Base-by-base conservation (phyloP, 2,797 vertebrate species). In the Odontamblyopus lacepedii region DNA sequence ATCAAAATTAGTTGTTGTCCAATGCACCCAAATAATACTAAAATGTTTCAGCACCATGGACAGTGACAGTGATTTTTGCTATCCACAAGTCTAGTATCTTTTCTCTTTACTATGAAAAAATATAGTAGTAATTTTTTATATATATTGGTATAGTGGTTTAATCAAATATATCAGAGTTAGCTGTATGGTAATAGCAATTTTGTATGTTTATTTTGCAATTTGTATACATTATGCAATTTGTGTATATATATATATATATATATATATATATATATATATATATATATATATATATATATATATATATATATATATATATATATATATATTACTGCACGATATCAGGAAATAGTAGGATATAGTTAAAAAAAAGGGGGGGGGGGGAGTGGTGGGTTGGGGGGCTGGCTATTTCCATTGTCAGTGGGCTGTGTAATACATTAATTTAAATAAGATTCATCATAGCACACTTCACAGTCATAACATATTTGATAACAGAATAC, bases 11-110 rank as follows among this genome's bases (percentile, higher is more conserved):
- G 19, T 6, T 56, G 23, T 2, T n/a, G 35, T 38, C 8, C 35
- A 8, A 67, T 5, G 13, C 18, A 13, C 9, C 2, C 5, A 38
- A 68, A 35, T 13, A 4, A 16, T 7, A 18, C 3, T 55, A 41
- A 26, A 29, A 64, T 2, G 26, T 76, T 79, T 83, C 75, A 80
- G 77, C 51, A 80, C 79, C 79, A 74, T 27, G 73, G 83, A 85
- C 48, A 83, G 85, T 30, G 13, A 51, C 80, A 27, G 4, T 2
- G 41, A 18, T 12, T 35, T 3, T 12, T 3, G 8, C 30, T 11
- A 3, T 35, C 18, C 18, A 38, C 61, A 9, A 9, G 61, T 19
- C 18, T 11, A 19, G 18, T 0, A 61, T 4, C 9, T 26, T 59
- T 59, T 57, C 7, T 11, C n/a, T 56, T 56, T n/a, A n/a, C 6